Evolutionary conservation across 2,888 invertebrate genomes (phyloP).

Genomic region (Leptothorax acervorum): DNA sequence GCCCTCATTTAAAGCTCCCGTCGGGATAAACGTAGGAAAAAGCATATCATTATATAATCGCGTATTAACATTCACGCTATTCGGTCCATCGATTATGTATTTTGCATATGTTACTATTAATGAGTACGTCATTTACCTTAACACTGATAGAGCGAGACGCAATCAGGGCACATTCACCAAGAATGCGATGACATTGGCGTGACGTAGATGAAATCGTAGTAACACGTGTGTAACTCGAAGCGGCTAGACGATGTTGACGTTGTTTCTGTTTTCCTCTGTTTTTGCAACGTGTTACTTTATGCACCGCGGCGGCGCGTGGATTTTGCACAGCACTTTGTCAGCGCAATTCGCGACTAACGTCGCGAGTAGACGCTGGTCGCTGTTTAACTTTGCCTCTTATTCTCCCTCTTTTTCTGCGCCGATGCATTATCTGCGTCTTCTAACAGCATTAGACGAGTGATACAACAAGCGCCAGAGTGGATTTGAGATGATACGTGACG

Average conservation of each 20-base stretch:
- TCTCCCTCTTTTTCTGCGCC: conserved; percentile 76
- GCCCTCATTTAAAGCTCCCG: too few species aligned
- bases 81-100: neutral
- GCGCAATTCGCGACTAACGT: conserved; percentile 36
- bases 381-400: conserved; percentile 81
- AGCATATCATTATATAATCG: neutral
- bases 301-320: neutral
- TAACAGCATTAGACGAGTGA: conserved; percentile 35
- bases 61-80: neutral
- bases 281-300: neutral
- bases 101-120: conserved; percentile 13
- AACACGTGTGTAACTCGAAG: neutral
- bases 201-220: conserved; percentile 5
- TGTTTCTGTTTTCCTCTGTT: neutral
- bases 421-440: conserved; percentile 71
- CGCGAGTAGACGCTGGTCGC: conserved; percentile 63
- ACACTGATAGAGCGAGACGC: neutral
- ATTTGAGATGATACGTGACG: conserved; percentile 13
- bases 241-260: neutral
- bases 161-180: neutral
- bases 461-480: neutral
- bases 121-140: conserved; percentile 35
- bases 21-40: neutral
- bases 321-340: conserved; percentile 23
- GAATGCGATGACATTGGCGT: neutral